Evolutionary conservation across 2,888 invertebrate species (phyloP).

Genomic region (Chouioia cunea): DNA sequence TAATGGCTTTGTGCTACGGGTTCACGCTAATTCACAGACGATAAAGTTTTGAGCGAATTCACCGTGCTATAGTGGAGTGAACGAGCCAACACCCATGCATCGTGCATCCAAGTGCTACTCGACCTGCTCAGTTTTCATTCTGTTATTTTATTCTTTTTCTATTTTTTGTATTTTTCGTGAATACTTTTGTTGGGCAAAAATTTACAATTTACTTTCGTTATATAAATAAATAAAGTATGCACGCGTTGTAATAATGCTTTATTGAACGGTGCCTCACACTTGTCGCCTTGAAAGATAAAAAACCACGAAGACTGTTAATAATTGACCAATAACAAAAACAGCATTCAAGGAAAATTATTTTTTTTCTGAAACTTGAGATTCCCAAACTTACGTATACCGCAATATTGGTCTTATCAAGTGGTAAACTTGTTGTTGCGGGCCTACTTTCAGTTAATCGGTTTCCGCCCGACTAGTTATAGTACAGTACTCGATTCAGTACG

Average conservation of each 20-base stretch:
- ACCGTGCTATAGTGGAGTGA: not conserved
- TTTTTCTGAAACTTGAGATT: not conserved
- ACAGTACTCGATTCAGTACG: conserved; percentile 5
- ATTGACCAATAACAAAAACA: too few relatives aligned
- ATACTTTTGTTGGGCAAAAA: not conserved
- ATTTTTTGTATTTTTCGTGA: too few relatives aligned
- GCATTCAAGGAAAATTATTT: not conserved
- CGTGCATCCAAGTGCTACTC: not conserved
- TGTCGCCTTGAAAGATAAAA: too few relatives aligned
- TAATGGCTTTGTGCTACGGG: conserved; percentile 24
- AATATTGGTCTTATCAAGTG: not conserved
- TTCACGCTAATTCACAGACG: conserved; percentile 41
- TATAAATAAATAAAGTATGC: too few relatives aligned
- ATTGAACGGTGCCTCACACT: too few relatives aligned
- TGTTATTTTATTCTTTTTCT: not conserved
- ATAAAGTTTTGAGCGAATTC: conserved; percentile 40
- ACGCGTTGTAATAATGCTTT: too few relatives aligned
- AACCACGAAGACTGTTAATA: too few relatives aligned
- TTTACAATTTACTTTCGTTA: not conserved
- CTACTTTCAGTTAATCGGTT: conserved; percentile 28
- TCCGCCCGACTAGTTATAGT: conserved; percentile 2
- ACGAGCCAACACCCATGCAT: not conserved
- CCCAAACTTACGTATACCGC: not conserved
- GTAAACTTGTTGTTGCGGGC: not conserved
- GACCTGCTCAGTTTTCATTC: not conserved